phyloP scores from a whole-genome alignment of 2,888 invertebrate genomes.

The Trichopoda pennipes region DNA sequence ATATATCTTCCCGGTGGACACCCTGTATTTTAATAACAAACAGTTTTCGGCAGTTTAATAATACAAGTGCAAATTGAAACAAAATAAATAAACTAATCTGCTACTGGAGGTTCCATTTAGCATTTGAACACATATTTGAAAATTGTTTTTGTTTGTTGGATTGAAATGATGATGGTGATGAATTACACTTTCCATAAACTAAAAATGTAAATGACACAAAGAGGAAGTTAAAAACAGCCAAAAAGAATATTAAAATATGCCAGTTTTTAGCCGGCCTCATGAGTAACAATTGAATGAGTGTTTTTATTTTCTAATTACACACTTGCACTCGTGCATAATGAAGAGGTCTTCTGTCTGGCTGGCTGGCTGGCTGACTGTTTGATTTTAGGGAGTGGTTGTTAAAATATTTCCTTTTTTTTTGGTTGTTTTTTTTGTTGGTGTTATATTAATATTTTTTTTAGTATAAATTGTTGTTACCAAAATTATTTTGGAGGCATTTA shows the following conservation, averaged over 20 bases:
- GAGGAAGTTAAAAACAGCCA: conserved; percentile 16
- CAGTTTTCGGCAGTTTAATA: no score
- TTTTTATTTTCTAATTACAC: conserved; percentile 46
- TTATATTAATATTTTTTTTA: conserved; percentile 21
- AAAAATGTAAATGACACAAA: conserved; percentile 39
- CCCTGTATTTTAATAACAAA: no score
- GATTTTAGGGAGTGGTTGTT: conserved; percentile 54
- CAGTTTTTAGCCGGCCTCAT: conserved; percentile 20
- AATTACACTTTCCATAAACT: conserved; percentile 11
- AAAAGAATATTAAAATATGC: neutral
- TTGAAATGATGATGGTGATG: neutral
- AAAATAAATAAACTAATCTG: no score
- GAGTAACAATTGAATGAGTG: conserved; percentile 17
- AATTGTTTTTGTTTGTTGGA: no score
- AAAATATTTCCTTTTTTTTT: conserved; percentile 29
- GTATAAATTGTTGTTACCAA: conserved; percentile 13
- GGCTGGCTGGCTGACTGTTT: conserved; percentile 27
- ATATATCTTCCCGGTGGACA: no score
- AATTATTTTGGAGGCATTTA: conserved; percentile 20
- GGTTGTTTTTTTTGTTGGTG: neutral
- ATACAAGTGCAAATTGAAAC: no score
- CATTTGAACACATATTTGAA: no score
- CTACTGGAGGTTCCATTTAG: no score
- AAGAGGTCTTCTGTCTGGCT: no score
- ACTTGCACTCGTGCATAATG: conserved; percentile 42